A percentile compares a stretch with the other conserved stretches of the same genome.
These are phyloP conservation scores for Zeus faber DNA, from an alignment of 2,113 vertebrate genomes.

Conservation along the genomic window DNA sequence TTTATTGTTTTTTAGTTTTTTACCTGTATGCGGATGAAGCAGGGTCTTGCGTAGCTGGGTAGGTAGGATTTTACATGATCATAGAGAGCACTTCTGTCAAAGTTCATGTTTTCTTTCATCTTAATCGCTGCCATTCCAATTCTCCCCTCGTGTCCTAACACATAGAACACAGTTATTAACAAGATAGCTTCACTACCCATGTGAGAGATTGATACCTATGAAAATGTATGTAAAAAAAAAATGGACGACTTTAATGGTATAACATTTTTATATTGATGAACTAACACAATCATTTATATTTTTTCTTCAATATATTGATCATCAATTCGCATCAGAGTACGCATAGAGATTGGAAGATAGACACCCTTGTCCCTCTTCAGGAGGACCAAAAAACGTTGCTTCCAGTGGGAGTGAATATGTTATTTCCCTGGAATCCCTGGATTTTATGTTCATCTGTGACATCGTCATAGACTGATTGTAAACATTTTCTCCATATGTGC, in stretches of 20 bases:
- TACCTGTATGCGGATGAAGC: constrained; percentile 86
- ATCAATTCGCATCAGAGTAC: not conserved
- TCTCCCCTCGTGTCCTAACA: constrained; percentile 83
- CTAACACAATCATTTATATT: too few species aligned
- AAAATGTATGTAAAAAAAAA: too few species aligned
- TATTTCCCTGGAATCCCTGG: too few species aligned
- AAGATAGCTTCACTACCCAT: too few species aligned
- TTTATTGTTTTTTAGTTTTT: not conserved
- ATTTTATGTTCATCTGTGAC: not conserved
- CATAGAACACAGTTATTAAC: not conserved
- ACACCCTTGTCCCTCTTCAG: too few species aligned
- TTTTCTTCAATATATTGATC: not conserved
- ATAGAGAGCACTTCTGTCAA: constrained; percentile 73
- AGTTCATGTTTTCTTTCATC: constrained; percentile 73
- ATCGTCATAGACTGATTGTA: too few species aligned
- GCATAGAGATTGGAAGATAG: too few species aligned
- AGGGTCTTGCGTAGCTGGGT: constrained; percentile 80
- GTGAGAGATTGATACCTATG: not conserved
- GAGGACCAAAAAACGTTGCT: too few species aligned
- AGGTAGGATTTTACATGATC: constrained; percentile 74
- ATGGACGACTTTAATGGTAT: too few species aligned
- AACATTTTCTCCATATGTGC: too few species aligned
- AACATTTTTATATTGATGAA: too few species aligned
- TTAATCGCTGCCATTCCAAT: constrained; percentile 85
- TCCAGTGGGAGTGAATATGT: too few species aligned